These are phyloP conservation scores for Nymphalis polychloros DNA, from an alignment of 2,888 invertebrate genomes.

Conservation along the genomic window DNA sequence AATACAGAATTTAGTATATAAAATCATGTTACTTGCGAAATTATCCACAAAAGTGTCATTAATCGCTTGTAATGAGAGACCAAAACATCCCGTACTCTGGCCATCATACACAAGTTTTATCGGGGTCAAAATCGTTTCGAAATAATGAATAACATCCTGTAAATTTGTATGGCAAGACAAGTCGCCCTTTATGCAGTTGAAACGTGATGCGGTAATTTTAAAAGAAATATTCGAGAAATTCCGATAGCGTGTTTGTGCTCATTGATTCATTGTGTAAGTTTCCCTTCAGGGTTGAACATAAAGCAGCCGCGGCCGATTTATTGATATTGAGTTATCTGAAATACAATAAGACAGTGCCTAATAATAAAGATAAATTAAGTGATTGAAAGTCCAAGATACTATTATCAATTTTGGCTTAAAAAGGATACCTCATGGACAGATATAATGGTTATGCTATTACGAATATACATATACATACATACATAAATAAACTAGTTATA, in stretches of 20 bases:
- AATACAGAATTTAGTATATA: not conserved
- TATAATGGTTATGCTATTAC: constrained; percentile 1
- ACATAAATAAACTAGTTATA: no score
- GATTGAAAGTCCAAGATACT: constrained; percentile 1
- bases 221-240: constrained; percentile 62
- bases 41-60: constrained; percentile 11
- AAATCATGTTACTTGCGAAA: constrained; percentile 4
- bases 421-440: not conserved
- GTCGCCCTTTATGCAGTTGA: constrained; percentile 62
- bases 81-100: constrained; percentile 11
- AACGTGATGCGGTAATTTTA: constrained; percentile 59
- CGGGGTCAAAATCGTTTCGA: constrained; percentile 58
- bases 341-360: constrained; percentile 13
- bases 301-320: constrained; percentile 24
- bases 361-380: constrained; percentile 16
- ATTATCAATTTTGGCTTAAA: not conserved
- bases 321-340: constrained; percentile 14
- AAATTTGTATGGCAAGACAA: constrained; percentile 51
- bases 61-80: constrained; percentile 28
- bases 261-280: constrained; percentile 41
- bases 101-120: constrained; percentile 44
- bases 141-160: constrained; percentile 53
- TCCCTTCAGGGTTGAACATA: constrained; percentile 30
- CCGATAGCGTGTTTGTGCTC: constrained; percentile 50
- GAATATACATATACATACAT: not conserved